These are phyloP conservation scores for Turritopsis rubra DNA, from an alignment of 30 jellyfish, hydroid and myxozoan genomes.

Conservation along the genomic window DNA sequence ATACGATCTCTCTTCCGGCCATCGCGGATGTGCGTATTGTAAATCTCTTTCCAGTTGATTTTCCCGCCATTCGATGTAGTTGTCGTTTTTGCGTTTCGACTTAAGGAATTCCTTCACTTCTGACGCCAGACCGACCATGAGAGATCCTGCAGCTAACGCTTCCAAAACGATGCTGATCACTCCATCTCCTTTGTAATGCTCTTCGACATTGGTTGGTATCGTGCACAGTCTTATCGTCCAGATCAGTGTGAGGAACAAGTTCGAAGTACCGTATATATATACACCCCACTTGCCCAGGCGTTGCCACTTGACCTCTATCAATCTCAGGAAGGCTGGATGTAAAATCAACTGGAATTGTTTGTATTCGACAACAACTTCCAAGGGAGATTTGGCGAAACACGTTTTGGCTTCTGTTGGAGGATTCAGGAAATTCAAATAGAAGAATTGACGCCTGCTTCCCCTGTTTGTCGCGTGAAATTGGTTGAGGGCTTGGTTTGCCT, in stretches of 20 bases:
- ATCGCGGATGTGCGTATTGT: slow-evolving; percentile 71
- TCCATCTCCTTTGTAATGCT: slow-evolving; percentile 23
- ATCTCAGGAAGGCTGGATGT: slow-evolving; percentile 83
- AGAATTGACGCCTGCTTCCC: slow-evolving; percentile 74
- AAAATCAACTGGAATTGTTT: slow-evolving; percentile 55
- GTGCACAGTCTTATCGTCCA: slow-evolving; percentile 81
- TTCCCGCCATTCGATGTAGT: slow-evolving; percentile 69
- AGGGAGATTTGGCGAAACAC: slow-evolving; percentile 60
- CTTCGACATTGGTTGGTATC: slow-evolving; percentile 32
- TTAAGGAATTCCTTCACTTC: slow-evolving; percentile 56
- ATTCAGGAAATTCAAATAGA: slow-evolving; percentile 55
- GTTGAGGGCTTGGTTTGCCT: slow-evolving; percentile 81
- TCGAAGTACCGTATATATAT: slow-evolving; percentile 27
- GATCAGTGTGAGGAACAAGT: slow-evolving; percentile 44
- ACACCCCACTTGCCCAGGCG: slow-evolving; percentile 63
- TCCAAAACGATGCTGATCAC: slow-evolving; percentile 42
- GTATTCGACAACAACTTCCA: slow-evolving; percentile 78
- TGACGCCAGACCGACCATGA: slow-evolving; percentile 33
- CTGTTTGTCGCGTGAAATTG: slow-evolving; percentile 82
- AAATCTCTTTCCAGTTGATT: slow-evolving; percentile 59
- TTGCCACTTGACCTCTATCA: slow-evolving; percentile 77
- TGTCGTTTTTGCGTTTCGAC: slow-evolving; percentile 43
- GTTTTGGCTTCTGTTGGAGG: slow-evolving; percentile 41
- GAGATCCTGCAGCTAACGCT: slow-evolving; percentile 24
- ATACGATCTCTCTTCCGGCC: slow-evolving; percentile 97